phyloP scores from a whole-genome alignment of 2,113 vertebrate genomes.

The Cinclus mexicanus region DNA sequence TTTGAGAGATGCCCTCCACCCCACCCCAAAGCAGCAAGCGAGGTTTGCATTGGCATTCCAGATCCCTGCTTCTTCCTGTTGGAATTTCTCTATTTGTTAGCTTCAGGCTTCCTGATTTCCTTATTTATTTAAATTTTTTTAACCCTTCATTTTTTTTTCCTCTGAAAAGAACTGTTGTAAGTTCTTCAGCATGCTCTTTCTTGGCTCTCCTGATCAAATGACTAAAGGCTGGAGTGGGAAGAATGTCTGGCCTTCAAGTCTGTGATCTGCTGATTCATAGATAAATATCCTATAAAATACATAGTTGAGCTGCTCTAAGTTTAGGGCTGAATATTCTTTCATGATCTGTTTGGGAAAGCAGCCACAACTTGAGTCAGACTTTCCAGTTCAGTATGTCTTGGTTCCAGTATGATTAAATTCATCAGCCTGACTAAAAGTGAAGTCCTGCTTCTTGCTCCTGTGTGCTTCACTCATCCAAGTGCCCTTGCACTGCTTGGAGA shows the following conservation, averaged over 20 bases:
- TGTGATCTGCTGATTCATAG: conserved; percentile 58
- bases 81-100: background rate
- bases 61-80: background rate
- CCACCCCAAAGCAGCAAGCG: background rate
- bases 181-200: background rate
- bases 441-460: background rate
- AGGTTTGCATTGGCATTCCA: background rate
- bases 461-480: background rate
- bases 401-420: background rate
- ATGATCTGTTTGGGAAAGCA: conserved; percentile 43
- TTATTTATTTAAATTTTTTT: background rate
- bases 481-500: background rate
- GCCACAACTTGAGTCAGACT: conserved; percentile 33
- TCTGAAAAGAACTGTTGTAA: background rate
- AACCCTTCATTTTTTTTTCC: background rate
- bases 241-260: conserved; percentile 38
- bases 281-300: conserved; percentile 50
- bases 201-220: background rate
- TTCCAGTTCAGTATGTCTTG: conserved; percentile 6
- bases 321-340: conserved; percentile 49
- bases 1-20: background rate
- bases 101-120: background rate
- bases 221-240: conserved; percentile 37
- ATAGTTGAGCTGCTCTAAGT: conserved; percentile 25
- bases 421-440: background rate